A percentile compares a stretch with the other conserved stretches of the same genome.
Evolutionary conservation across 1,140 invertebrate species (phyloP).

Genomic region (Euborellia annulipes): DNA sequence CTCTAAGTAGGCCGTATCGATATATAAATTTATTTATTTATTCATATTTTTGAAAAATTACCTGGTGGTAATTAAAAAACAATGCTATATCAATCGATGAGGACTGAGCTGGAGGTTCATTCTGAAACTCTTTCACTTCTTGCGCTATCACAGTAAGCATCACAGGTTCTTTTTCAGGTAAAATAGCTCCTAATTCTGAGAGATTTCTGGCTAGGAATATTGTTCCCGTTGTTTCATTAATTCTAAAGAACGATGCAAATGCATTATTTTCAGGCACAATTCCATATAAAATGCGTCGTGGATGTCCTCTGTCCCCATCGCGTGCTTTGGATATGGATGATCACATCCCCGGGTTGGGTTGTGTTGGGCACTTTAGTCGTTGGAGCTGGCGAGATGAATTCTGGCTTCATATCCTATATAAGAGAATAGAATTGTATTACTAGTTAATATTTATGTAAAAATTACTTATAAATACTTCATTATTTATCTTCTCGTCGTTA

Average conservation of each 20-base stretch:
- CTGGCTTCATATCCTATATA: slow-evolving; percentile 48
- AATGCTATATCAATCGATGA: slow-evolving; percentile 61
- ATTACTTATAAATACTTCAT: too few relatives aligned
- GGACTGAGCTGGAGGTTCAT: slow-evolving; percentile 58
- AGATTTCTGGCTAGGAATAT: slow-evolving; percentile 53
- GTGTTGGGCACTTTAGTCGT: slow-evolving; percentile 44
- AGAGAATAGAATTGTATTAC: too few relatives aligned
- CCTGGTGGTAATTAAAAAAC: slow-evolving; percentile 30
- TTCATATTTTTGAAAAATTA: not conserved
- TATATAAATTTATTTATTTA: slow-evolving; percentile 1
- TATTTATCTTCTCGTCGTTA: too few relatives aligned
- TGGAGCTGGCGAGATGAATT: slow-evolving; percentile 65
- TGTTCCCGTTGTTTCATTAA: slow-evolving; percentile 65
- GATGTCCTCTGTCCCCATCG: slow-evolving; percentile 73
- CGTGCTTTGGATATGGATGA: slow-evolving; percentile 65
- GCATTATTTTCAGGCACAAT: slow-evolving; percentile 66
- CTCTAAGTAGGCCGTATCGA: too few relatives aligned
- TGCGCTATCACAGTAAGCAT: slow-evolving; percentile 68
- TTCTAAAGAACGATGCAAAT: slow-evolving; percentile 66
- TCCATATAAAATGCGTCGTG: slow-evolving; percentile 64
- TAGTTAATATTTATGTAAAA: too few relatives aligned
- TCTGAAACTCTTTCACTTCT: slow-evolving; percentile 48
- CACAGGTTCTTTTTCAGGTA: slow-evolving; percentile 58
- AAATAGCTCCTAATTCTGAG: slow-evolving; percentile 57
- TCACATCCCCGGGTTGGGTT: slow-evolving; percentile 38